These are phyloP conservation scores for Papilio helenus DNA, from an alignment of 1,140 invertebrate species.

Conservation along the genomic window DNA sequence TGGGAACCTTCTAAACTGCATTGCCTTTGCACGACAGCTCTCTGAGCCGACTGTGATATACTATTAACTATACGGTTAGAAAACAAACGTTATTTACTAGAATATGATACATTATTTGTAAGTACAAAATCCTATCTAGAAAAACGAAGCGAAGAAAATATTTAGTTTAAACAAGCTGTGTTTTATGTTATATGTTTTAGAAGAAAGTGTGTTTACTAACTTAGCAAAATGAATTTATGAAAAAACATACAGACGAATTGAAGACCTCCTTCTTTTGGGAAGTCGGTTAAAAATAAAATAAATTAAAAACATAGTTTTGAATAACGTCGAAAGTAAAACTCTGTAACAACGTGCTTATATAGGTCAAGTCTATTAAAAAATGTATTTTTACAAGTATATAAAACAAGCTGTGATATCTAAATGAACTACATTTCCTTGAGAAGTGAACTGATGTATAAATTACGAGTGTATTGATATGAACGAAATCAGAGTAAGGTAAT, in stretches of 20 bases:
- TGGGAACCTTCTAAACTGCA: conserved; percentile 3
- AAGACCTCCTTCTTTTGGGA: too few relatives aligned
- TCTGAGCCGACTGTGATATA: background rate
- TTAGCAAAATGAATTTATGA: too few relatives aligned
- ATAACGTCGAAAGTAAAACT: background rate
- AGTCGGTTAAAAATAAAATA: background rate
- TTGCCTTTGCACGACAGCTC: background rate
- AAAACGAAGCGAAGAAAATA: too few relatives aligned
- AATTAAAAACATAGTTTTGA: background rate
- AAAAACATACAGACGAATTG: too few relatives aligned
- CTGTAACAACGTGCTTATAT: background rate
- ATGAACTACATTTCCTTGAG: conserved; percentile 36
- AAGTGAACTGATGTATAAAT: conserved; percentile 23
- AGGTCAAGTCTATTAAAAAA: background rate
- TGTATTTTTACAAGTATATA: background rate
- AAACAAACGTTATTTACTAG: background rate
- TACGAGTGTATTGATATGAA: conserved; percentile 18
- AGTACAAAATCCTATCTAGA: too few relatives aligned
- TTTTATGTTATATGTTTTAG: too few relatives aligned
- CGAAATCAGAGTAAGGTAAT: conserved; percentile 35
- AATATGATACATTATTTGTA: background rate
- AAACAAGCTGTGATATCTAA: conserved; percentile 17
- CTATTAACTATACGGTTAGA: background rate
- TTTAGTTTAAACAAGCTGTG: too few relatives aligned
- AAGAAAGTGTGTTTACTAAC: too few relatives aligned